Base-by-base conservation (phyloP, 2,797 vertebrate species). In the Sebastiscus albofasciatus region DNA sequence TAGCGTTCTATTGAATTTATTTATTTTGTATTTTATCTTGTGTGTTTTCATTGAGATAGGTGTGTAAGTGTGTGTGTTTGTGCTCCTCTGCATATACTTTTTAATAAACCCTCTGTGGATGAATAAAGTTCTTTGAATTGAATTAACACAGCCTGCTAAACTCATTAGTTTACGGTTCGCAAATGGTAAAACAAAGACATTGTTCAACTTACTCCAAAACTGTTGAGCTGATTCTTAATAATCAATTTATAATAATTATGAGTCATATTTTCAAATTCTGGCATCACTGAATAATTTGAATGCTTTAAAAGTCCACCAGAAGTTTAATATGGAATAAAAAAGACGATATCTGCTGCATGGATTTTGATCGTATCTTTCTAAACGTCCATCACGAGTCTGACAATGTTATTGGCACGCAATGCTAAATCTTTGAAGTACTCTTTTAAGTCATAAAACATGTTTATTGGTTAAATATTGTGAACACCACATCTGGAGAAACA, bases 1-100 rank as follows among this genome's bases (percentile, higher is more conserved):
- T 46, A 42, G 42, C 42, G 18, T 46, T 46, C 0, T 46, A 16
- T 46, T 46, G 0, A 18, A 18, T 46, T 0, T 46, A 46, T 46
- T 18, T 46, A 46, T 42, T 42, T 0, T 46, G 22, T 4, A 24
- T 26, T 60, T 60, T 29, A 18, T 60, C 2, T 0, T 7, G 6
- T 34, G 61, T 26, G 22, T 64, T 22, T 61, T 3, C 8, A 20
- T 59, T 46, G 16, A 46, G 16, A 27, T 8, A 13, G 11, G 34
- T 36, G 34, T 36, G 33, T 33, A 33, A 33, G 5, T 58, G 14
- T 22, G 20, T 16, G 11, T 8, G 33, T 24, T 24, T 24, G 59
- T 61, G 33, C 27, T 62, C 29, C 2, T 26, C 29, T n/a, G 29
- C 18, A 8, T 36, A 62, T 18, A 26, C 34, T 27, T 39, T 2